Evolutionary conservation across 2,797 vertebrate genomes (phyloP).

Genomic region (Brotogeris chrysoptera): DNA sequence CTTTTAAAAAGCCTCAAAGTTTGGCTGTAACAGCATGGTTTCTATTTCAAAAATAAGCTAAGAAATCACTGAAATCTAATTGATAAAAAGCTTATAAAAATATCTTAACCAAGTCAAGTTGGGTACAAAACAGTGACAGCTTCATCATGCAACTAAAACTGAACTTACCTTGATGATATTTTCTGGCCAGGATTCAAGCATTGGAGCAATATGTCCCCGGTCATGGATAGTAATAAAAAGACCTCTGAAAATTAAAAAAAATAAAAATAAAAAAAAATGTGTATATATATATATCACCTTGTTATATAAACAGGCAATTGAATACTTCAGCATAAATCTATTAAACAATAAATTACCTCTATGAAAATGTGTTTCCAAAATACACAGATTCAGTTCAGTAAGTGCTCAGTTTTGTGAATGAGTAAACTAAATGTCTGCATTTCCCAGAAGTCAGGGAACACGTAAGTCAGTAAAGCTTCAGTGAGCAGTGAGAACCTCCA

Average conservation of each 20-base stretch:
- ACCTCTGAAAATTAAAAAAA: conserved; percentile 78
- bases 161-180: conserved; percentile 84
- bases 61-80: not conserved
- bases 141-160: not conserved
- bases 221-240: conserved; percentile 96
- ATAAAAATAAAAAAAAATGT: not conserved
- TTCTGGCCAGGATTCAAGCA: conserved; percentile 95
- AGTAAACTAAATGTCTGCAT: not conserved
- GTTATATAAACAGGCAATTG: not conserved
- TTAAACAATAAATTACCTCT: not conserved
- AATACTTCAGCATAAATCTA: not conserved
- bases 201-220: conserved; percentile 86
- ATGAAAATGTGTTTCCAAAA: not conserved
- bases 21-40: not conserved
- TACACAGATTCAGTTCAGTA: not conserved
- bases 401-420: not conserved
- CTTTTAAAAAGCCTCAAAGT: not conserved
- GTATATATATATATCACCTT: not conserved
- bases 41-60: not conserved
- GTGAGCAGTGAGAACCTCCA: not conserved
- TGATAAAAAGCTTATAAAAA: not conserved
- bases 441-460: not conserved
- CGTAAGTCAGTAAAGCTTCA: not conserved
- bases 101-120: not conserved
- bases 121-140: not conserved